Percentiles rank a stretch among this genome's conserved stretches.
Evolutionary conservation across 2,797 vertebrate species (phyloP).

Genomic region (Cyclura pinguis): DNA sequence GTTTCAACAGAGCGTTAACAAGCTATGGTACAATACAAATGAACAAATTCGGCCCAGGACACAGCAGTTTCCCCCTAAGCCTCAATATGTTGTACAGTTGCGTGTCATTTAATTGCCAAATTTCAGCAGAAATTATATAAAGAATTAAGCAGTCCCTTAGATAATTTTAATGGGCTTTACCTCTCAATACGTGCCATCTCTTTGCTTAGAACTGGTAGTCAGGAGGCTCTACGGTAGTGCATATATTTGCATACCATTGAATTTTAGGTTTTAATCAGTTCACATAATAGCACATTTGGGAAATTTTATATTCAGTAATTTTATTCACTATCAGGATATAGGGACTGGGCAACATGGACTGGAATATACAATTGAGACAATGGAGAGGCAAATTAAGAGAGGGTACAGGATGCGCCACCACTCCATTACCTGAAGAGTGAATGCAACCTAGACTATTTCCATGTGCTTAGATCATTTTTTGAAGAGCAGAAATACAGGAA

Average conservation of each 20-base stretch:
- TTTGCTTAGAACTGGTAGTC: background rate
- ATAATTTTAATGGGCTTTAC: background rate
- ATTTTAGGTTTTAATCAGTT: background rate
- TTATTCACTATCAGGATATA: background rate
- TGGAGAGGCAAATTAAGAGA: background rate
- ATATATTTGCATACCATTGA: background rate
- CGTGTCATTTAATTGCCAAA: background rate
- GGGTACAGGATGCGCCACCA: background rate
- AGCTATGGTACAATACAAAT: background rate
- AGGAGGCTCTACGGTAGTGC: background rate
- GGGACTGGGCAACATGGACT: background rate
- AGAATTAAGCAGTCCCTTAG: too few relatives aligned
- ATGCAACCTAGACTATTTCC: background rate
- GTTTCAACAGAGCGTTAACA: background rate
- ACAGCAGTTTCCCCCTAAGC: background rate
- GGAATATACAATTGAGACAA: background rate
- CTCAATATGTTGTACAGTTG: background rate
- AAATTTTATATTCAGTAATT: background rate
- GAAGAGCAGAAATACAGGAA: background rate
- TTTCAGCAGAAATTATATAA: background rate
- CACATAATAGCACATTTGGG: background rate
- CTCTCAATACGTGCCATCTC: background rate
- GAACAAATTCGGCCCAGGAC: background rate
- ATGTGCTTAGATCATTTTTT: background rate
- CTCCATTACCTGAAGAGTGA: background rate